Conservation (phyloP, 2,797 vertebrate genomes). For the Loris lydekkerianus region DNA sequence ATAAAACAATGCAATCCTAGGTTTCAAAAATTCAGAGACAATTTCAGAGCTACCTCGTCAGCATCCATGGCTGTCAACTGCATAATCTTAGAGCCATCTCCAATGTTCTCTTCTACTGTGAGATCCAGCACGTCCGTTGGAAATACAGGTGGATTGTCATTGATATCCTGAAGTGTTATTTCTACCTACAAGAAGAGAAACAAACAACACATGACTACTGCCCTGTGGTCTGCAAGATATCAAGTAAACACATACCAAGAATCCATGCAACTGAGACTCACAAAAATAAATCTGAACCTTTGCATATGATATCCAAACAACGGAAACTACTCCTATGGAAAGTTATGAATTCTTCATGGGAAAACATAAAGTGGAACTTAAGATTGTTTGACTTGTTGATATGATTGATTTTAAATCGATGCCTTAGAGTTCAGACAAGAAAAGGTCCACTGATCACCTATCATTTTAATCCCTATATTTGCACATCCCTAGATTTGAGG, state of each 20-base stretch:
- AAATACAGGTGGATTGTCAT: conserved; percentile 98
- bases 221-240: not conserved
- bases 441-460: conserved; percentile 87
- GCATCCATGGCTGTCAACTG: conserved; percentile 98
- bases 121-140: conserved; percentile 96
- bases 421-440: conserved; percentile 82
- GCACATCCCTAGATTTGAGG: conserved; percentile 76
- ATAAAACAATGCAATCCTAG: not conserved
- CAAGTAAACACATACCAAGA: not conserved
- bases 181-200: conserved; percentile 93
- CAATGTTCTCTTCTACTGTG: conserved; percentile 96
- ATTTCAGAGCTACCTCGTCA: conserved; percentile 92
- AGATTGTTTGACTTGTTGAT: conserved; percentile 84
- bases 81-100: conserved; percentile 97
- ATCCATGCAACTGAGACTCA: conserved; percentile 54
- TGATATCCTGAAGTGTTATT: conserved; percentile 98
- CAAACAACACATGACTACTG: not conserved
- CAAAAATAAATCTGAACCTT: conserved; percentile 73
- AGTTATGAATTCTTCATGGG: conserved; percentile 76
- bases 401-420: conserved; percentile 85
- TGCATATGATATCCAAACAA: conserved; percentile 55
- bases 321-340: conserved; percentile 59
- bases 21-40: conserved; percentile 29
- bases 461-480: conserved; percentile 88
- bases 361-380: conserved; percentile 80